phyloP scores from a whole-genome alignment of 1,140 invertebrate genomes.

The Arion vulgaris region DNA sequence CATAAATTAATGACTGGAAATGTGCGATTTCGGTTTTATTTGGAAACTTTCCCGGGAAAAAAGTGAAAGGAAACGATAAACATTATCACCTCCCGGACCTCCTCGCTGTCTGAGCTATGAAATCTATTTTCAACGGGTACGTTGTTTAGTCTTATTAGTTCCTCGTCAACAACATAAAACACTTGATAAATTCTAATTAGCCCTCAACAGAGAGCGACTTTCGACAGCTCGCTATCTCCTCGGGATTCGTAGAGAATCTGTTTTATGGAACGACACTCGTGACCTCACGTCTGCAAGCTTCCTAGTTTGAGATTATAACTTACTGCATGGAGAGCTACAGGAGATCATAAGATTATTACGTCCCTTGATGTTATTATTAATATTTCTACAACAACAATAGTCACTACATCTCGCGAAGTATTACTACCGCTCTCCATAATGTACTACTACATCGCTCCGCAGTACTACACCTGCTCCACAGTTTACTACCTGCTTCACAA shows the following conservation, averaged over 20 bases:
- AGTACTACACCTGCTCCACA: too few relatives aligned
- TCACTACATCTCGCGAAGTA: too few relatives aligned
- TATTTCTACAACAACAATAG: too few relatives aligned
- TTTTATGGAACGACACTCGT: background rate
- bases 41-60: background rate
- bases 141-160: background rate
- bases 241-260: background rate
- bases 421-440: too few relatives aligned
- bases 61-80: constrained; percentile 15
- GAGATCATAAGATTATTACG: background rate
- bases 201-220: background rate
- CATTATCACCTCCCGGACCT: background rate
- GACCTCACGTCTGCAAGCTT: background rate
- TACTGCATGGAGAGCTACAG: background rate
- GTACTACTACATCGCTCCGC: too few relatives aligned
- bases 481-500: too few relatives aligned
- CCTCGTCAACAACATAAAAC: background rate
- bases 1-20: too few relatives aligned
- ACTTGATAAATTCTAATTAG: constrained; percentile 25
- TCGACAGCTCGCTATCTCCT: constrained; percentile 24
- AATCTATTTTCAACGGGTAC: background rate
- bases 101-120: background rate
- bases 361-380: too few relatives aligned
- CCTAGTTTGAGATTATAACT: background rate
- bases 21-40: too few relatives aligned